Conservation (phyloP, 2,888 invertebrate genomes). For the Mycalesis mineus region DNA sequence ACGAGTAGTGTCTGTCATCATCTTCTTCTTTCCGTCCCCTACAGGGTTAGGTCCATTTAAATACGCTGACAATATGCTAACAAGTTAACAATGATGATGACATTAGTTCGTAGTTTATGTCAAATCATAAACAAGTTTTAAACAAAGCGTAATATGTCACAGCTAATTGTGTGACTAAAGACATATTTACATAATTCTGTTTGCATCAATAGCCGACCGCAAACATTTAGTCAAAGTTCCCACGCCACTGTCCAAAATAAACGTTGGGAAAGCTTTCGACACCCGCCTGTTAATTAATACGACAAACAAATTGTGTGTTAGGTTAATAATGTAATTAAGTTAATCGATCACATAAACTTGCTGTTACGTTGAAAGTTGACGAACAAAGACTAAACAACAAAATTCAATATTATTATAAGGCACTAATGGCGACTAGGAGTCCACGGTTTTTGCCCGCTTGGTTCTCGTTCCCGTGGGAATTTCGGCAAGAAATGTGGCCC, state of each 20-base stretch:
- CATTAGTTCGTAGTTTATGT: no score
- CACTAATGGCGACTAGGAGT: no score
- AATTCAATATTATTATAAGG: no score
- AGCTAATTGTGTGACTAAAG: not conserved
- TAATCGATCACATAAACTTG: not conserved
- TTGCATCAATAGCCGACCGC: conserved; percentile 1
- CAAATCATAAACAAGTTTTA: not conserved
- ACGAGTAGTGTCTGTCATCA: no score
- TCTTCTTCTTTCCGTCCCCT: no score
- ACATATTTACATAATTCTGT: conserved; percentile 1
- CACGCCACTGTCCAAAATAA: conserved; percentile 11
- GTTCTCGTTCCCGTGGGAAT: no score
- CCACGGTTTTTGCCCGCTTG: no score
- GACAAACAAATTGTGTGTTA: not conserved
- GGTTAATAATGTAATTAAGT: not conserved
- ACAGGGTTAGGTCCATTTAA: no score
- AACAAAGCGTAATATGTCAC: not conserved
- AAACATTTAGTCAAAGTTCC: conserved; percentile 10
- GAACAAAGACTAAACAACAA: not conserved
- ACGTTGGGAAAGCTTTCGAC: conserved; percentile 11
- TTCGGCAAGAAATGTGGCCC: no score
- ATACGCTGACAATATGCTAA: no score
- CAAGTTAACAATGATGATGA: no score
- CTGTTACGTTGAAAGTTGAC: not conserved
- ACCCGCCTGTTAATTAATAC: conserved; percentile 7